A percentile compares a stretch with the other conserved stretches of the same genome.
Evolutionary conservation across 1,140 invertebrate species (phyloP).

Genomic region (Monomorium pharaonis): DNA sequence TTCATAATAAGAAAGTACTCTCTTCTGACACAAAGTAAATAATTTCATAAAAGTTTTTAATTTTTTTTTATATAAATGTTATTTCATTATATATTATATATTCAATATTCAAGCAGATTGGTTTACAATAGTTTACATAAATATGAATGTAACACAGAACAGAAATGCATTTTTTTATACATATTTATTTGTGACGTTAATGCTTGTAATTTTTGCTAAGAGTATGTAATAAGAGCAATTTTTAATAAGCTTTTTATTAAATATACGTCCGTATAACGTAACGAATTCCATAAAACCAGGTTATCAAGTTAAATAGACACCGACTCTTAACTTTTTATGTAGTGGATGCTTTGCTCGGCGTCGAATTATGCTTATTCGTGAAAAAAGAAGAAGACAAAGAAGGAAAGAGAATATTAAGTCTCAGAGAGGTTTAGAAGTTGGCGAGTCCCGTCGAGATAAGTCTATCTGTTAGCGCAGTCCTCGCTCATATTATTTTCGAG

Average conservation of each 20-base stretch:
- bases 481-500: neutral
- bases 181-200: neutral
- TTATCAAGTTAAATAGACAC: constrained; percentile 48
- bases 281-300: constrained; percentile 56
- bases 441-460: constrained; percentile 17
- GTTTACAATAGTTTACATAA: neutral
- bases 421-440: constrained; percentile 31
- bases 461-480: constrained; percentile 22
- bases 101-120: neutral
- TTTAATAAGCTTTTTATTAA: constrained; percentile 28
- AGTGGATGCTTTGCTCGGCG: neutral
- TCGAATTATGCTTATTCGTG: constrained; percentile 55
- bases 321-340: constrained; percentile 53
- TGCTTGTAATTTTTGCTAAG: neutral
- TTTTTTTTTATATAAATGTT: neutral
- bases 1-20: neutral
- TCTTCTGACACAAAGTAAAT: neutral
- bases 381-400: constrained; percentile 17
- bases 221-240: neutral
- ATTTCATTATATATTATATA: neutral
- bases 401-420: constrained; percentile 4
- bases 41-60: neutral
- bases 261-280: constrained; percentile 60
- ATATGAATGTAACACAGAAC: neutral
- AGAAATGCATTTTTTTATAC: neutral